Percentiles rank a stretch among this genome's conserved stretches.
These are phyloP conservation scores for Labeo rohita DNA, from an alignment of 2,113 vertebrate species.

Conservation along the genomic window DNA sequence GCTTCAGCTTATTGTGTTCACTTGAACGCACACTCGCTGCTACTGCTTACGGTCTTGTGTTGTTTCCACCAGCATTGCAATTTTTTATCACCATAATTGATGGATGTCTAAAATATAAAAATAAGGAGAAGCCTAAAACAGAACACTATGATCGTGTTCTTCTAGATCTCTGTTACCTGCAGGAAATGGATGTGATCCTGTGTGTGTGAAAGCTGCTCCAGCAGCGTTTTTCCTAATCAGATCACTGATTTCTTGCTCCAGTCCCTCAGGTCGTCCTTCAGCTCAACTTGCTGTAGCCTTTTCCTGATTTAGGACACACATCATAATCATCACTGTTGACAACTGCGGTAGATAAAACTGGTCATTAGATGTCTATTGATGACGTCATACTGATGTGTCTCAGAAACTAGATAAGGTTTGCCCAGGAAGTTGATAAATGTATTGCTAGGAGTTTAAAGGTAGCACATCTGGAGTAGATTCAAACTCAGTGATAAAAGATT, in stretches of 20 bases:
- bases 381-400: no score
- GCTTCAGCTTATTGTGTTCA: no score
- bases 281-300: neutral
- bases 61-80: no score
- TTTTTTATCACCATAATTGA: no score
- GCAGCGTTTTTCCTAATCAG: neutral
- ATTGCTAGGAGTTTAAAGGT: neutral
- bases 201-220: constrained; percentile 48
- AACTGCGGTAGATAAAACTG: no score
- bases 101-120: no score
- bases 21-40: no score
- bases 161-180: neutral
- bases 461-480: neutral
- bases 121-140: no score
- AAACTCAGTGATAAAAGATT: neutral
- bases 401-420: no score
- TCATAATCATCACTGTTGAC: neutral
- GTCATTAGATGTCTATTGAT: no score
- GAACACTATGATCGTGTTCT: neutral
- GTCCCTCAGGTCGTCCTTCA: neutral
- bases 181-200: constrained; percentile 53
- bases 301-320: neutral
- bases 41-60: no score
- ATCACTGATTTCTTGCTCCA: neutral
- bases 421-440: no score